Evolutionary conservation across 2,113 vertebrate genomes (phyloP).

Genomic region (Tychaedon coryphoeus): DNA sequence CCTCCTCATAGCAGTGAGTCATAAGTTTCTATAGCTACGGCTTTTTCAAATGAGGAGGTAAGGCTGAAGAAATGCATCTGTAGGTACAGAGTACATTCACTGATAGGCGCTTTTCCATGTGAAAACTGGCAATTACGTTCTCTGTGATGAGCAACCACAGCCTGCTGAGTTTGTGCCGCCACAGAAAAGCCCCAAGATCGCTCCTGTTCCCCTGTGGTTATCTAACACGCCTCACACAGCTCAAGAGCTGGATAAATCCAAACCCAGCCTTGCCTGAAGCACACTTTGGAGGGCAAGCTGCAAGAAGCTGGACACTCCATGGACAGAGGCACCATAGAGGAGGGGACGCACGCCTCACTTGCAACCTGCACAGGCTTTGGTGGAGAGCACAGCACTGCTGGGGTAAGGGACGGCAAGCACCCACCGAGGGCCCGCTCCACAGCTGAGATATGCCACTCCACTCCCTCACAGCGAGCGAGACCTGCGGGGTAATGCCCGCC

Average conservation of each 20-base stretch:
- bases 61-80: fast-evolving
- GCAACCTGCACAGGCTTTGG: fast-evolving
- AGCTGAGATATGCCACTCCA: too few species aligned
- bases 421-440: fast-evolving
- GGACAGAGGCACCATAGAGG: fast-evolving
- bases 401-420: fast-evolving
- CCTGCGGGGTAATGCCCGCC: fast-evolving
- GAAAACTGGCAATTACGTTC: fast-evolving
- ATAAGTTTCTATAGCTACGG: fast-evolving
- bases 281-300: background rate
- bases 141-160: fast-evolving
- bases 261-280: background rate
- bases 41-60: background rate
- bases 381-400: fast-evolving
- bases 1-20: fast-evolving
- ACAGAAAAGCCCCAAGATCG: background rate
- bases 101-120: background rate
- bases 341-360: fast-evolving
- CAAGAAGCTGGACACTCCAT: fast-evolving
- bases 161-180: fast-evolving
- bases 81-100: background rate
- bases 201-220: fast-evolving
- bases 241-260: background rate
- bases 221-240: fast-evolving
- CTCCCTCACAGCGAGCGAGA: fast-evolving